These are phyloP conservation scores for Sylvilagus bachmani DNA, from an alignment of 2,113 vertebrate genomes.

Conservation along the genomic window DNA sequence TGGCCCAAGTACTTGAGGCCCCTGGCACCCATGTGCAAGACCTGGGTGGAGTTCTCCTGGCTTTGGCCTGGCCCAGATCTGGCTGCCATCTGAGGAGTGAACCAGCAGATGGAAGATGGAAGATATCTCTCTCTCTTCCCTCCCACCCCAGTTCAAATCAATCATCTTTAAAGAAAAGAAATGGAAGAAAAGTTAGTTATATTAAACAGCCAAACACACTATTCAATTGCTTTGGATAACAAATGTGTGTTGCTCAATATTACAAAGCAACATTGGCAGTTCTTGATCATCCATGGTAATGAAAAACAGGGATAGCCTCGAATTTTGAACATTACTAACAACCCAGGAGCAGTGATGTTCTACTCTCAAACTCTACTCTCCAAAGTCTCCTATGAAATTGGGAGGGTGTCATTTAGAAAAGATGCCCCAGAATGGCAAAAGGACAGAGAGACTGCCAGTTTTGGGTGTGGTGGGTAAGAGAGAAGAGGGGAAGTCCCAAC, in stretches of 20 bases:
- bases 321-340: slow-evolving; percentile 33
- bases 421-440: not conserved
- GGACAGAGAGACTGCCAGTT: not conserved
- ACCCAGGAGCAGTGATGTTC: slow-evolving; percentile 4
- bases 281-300: not conserved
- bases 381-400: not conserved
- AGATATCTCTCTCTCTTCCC: no score
- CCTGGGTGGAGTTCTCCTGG: no score
- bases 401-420: not conserved
- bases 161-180: no score
- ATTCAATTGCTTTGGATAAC: slow-evolving; percentile 13
- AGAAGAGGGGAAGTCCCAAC: not conserved
- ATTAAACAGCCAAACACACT: not conserved
- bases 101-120: no score
- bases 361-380: slow-evolving; percentile 18
- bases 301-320: slow-evolving; percentile 41
- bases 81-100: no score
- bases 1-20: no score
- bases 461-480: no score
- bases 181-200: not conserved
- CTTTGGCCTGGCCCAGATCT: no score
- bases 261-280: not conserved
- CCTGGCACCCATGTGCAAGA: no score
- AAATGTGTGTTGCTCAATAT: slow-evolving; percentile 1
- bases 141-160: no score